Percentiles rank a stretch among this genome's conserved stretches.
Evolutionary conservation across 2,113 vertebrate species (phyloP).

Genomic region (Shinisaurus crocodilurus): DNA sequence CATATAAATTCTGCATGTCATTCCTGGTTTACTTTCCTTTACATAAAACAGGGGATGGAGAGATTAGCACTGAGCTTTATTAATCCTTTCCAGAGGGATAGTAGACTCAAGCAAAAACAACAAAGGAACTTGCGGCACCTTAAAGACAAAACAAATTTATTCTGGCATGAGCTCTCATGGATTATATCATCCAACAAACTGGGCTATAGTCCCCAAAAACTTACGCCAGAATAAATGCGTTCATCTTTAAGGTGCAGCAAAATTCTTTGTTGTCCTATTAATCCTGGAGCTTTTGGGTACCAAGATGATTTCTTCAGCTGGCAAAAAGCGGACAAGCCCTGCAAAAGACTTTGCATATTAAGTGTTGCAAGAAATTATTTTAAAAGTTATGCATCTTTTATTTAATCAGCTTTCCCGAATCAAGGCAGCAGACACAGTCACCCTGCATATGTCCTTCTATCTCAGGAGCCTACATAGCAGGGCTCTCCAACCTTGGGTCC

Average conservation of each 20-base stretch:
- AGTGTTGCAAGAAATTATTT: neutral
- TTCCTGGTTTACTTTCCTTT: neutral
- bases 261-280: too few species aligned
- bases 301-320: neutral
- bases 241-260: too few species aligned
- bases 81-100: too few species aligned
- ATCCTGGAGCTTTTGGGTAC: neutral
- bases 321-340: neutral
- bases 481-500: too few species aligned
- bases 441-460: neutral
- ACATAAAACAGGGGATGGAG: neutral
- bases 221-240: too few species aligned
- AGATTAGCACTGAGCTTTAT: too few species aligned
- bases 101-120: too few species aligned
- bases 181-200: too few species aligned
- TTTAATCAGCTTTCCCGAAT: neutral
- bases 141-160: too few species aligned
- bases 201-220: too few species aligned
- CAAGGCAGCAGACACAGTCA: neutral
- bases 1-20: neutral
- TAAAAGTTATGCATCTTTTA: neutral
- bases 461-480: neutral
- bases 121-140: too few species aligned
- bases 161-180: too few species aligned
- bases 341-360: neutral